Evolutionary conservation across 2,113 vertebrate species (phyloP), one percentile per base, ranked within the genome.

Genomic region (Nannobrachium achirus): DNA sequence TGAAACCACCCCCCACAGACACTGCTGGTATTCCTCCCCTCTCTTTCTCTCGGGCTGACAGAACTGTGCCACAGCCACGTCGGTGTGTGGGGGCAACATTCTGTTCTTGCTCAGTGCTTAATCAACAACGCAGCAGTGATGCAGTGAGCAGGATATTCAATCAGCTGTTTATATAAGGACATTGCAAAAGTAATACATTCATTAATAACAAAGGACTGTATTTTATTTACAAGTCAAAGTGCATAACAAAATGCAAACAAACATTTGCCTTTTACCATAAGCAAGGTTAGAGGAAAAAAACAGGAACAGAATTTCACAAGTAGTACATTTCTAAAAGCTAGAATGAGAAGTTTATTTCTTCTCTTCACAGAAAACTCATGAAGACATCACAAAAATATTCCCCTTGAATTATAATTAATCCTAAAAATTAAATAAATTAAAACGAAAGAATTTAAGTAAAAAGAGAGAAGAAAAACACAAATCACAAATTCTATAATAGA

Each of bases 191-290:
- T 56, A 71, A 19, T 66, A 68, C 16, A 44, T 58, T 41, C 39
- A 58, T 44, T 60, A 41, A 46, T 33, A 46, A 44, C 18, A 60
- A 19, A 44, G 4, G 41, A 39, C 20, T 56, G 10, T 59, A 19
- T 16, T 60, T 60, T 60, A 60, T 60, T 60, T 20, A 18, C 15
- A 60, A 15, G 15, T 10, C 18, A 13, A 42, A 44, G 25, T 33
- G 25, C 40, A 44, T 44, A 19, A 8, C 53, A 56, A 45, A 18
- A 41, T 60, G 41, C 83, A 72, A 61, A 62, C 44, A 46, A 11
- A 57, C 13, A 48, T 48, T 48, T 14, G n/a, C 14, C 45, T 10
- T 40, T 45, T 16, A 64, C 33, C 11, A 50, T 57, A n/a, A n/a
- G n/a, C n/a, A 52, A 64, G 45, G 33, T 58, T 53, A 53, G 25